Evolutionary conservation across 2,113 vertebrate genomes (phyloP).

Genomic region (Dicerorhinus sumatrensis): DNA sequence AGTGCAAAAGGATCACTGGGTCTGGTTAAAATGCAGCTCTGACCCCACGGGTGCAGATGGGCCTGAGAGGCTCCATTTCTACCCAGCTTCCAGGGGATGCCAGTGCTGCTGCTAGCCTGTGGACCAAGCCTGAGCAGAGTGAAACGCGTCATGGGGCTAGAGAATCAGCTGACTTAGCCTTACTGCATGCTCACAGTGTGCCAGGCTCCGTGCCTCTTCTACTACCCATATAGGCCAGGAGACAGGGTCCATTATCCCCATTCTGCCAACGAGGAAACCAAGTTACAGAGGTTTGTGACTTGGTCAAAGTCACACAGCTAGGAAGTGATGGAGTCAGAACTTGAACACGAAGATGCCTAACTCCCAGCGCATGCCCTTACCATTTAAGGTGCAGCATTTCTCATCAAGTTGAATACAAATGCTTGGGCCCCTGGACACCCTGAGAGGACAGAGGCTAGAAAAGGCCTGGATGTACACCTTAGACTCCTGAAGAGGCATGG

Average conservation of each 20-base stretch:
- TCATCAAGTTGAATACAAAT: background rate
- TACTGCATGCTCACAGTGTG: rapidly evolving
- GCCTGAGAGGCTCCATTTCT: background rate
- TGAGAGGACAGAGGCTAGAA: background rate
- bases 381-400: background rate
- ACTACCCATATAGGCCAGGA: background rate
- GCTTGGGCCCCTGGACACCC: background rate
- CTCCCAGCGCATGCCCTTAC: background rate
- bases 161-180: background rate
- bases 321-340: background rate
- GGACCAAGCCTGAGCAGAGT: background rate
- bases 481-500: background rate
- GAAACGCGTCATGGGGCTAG: rapidly evolving
- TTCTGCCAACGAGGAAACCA: background rate
- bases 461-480: background rate
- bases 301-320: background rate
- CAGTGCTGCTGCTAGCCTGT: background rate
- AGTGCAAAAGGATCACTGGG: background rate
- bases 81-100: background rate
- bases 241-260: background rate
- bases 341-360: background rate
- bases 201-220: background rate
- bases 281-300: background rate
- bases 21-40: background rate
- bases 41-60: background rate